phyloP scores from a whole-genome alignment of 2,888 invertebrate species.

The Latrodectus hesperus region DNA sequence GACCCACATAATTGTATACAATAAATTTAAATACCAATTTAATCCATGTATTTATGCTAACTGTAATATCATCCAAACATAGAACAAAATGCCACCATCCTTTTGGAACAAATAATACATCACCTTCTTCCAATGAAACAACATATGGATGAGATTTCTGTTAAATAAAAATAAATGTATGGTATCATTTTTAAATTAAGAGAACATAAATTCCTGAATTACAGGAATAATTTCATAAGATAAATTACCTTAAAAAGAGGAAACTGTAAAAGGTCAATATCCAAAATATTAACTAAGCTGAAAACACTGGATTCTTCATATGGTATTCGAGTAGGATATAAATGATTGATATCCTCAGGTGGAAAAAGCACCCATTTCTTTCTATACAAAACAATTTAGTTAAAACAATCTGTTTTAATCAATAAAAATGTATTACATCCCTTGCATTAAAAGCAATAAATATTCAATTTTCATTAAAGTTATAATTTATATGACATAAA shows the following conservation, averaged over 20 bases:
- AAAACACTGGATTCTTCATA: slow-evolving; percentile 98
- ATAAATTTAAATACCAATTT: slow-evolving; percentile 79
- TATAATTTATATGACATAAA: not conserved
- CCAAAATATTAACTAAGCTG: slow-evolving; percentile 87
- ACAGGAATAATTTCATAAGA: too few species aligned
- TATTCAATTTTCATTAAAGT: not conserved
- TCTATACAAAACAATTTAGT: slow-evolving; percentile 76
- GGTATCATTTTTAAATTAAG: too few species aligned
- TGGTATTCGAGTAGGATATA: slow-evolving; percentile 89
- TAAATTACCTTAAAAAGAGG: slow-evolving; percentile 72
- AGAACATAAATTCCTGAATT: too few species aligned
- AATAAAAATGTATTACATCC: too few species aligned
- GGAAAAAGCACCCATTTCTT: slow-evolving; percentile 95
- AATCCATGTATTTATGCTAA: slow-evolving; percentile 85
- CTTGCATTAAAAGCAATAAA: not conserved
- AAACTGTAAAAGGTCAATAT: slow-evolving; percentile 77
- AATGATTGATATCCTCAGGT: slow-evolving; percentile 80
- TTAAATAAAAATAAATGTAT: slow-evolving; percentile 40
- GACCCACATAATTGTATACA: too few species aligned
- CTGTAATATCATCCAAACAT: slow-evolving; percentile 75
- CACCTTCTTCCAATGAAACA: slow-evolving; percentile 76
- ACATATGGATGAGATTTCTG: slow-evolving; percentile 75
- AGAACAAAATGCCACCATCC: slow-evolving; percentile 99
- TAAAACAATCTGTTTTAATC: not conserved
- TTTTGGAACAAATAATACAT: slow-evolving; percentile 87